phyloP scores from a whole-genome alignment of 2,888 invertebrate genomes.

The Drosophila kokeensis region DNA sequence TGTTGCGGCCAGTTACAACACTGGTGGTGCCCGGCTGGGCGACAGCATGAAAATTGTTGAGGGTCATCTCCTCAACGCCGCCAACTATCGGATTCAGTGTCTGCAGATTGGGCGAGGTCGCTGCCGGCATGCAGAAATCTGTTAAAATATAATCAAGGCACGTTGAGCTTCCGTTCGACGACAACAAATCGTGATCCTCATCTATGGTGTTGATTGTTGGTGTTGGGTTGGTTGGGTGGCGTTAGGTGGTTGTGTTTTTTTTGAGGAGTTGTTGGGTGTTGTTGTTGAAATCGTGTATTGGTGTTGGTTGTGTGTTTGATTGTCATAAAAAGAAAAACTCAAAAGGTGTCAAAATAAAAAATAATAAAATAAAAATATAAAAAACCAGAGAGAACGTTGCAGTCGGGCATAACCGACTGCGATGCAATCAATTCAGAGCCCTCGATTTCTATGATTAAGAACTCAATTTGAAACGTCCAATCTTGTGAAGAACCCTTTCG shows the following conservation, averaged over 20 bases:
- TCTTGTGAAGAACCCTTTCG: too few relatives aligned
- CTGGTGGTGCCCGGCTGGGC: slow-evolving; percentile 83
- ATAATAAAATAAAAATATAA: neutral
- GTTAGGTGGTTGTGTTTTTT: neutral
- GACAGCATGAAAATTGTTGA: slow-evolving; percentile 85
- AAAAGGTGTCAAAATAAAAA: slow-evolving; percentile 29
- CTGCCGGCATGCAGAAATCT: slow-evolving; percentile 87
- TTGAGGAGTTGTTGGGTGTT: neutral
- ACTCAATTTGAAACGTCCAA: too few relatives aligned
- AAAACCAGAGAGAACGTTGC: neutral
- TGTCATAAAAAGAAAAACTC: slow-evolving; percentile 35
- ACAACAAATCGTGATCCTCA: slow-evolving; percentile 86
- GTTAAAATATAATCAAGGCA: slow-evolving; percentile 87
- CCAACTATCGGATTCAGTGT: slow-evolving; percentile 84
- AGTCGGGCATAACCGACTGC: neutral
- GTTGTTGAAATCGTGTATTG: neutral
- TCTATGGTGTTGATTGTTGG: slow-evolving; percentile 66
- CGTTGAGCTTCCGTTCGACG: slow-evolving; percentile 87
- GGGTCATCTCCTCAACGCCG: slow-evolving; percentile 85
- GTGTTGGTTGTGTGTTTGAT: slow-evolving; percentile 7
- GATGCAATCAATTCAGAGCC: too few relatives aligned
- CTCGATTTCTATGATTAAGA: too few relatives aligned
- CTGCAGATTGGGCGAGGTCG: slow-evolving; percentile 87
- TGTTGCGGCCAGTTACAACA: slow-evolving; percentile 88
- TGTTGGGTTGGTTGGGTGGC: slow-evolving; percentile 8